A percentile compares a stretch with the other conserved stretches of the same genome.
Evolutionary conservation across 92 coral and sea anemone species (phyloP).

Genomic region (Epizoanthus stellaris): DNA sequence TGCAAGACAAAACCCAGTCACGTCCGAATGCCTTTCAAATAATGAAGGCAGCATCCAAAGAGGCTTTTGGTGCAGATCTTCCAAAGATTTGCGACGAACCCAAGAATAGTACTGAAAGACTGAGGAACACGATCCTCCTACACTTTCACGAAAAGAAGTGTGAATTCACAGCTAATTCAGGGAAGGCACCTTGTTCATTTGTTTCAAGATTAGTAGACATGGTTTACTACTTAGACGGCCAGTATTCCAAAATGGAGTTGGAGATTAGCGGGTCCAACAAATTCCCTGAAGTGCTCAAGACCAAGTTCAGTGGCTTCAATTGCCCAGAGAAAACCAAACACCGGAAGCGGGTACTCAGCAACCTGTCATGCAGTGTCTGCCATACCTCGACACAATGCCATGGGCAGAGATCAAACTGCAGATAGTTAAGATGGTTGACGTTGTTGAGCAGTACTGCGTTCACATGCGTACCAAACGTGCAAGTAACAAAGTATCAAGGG

Average conservation of each 20-base stretch:
- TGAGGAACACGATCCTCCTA: slow-evolving; percentile 35
- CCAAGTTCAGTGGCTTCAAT: slow-evolving; percentile 48
- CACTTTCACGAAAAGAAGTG: slow-evolving; percentile 49
- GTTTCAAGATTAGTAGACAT: slow-evolving; percentile 36
- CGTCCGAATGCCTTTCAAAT: too few relatives aligned
- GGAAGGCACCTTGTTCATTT: slow-evolving; percentile 33
- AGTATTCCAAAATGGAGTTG: slow-evolving; percentile 42
- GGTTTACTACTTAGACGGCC: slow-evolving; percentile 55
- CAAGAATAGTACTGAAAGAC: slow-evolving; percentile 45
- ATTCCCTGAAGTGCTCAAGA: slow-evolving; percentile 46
- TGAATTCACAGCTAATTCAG: slow-evolving; percentile 45
- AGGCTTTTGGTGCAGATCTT: background rate
- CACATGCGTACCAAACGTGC: slow-evolving; percentile 36
- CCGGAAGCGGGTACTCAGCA: slow-evolving; percentile 38
- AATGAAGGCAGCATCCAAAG: background rate
- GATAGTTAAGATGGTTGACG: too few relatives aligned
- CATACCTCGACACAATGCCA: too few relatives aligned
- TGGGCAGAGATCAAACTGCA: too few relatives aligned
- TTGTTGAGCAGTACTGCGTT: too few relatives aligned
- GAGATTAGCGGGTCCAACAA: slow-evolving; percentile 17
- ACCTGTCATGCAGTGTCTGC: too few relatives aligned
- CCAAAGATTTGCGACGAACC: slow-evolving; percentile 26
- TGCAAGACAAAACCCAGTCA: too few relatives aligned
- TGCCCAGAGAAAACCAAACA: slow-evolving; percentile 53
- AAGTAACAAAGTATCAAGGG: slow-evolving; percentile 44